Evolutionary conservation across 2,888 invertebrate species (phyloP), one percentile per base, ranked within the genome.

Genomic region (Epistrophe grossulariae): DNA sequence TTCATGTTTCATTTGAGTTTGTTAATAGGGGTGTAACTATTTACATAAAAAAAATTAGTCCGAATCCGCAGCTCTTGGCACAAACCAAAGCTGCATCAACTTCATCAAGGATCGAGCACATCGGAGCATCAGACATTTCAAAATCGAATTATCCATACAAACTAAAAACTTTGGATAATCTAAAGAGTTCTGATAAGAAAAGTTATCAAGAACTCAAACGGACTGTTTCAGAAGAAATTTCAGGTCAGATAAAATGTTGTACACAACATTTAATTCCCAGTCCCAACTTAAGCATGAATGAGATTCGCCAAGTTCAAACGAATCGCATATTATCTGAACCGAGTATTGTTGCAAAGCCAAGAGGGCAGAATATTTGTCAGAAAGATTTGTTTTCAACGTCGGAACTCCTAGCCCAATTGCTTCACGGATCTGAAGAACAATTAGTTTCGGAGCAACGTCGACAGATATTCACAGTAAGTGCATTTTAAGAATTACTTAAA

Each of bases 61-160:
- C 1, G n/a, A 45, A 45, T 45, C 17, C 4, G 4, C 9, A 17
- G 9, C 9, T 48, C 9, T 9, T 48, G 9, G 3, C 17, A 48
- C 48, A 48, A 17, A 48, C n/a, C 48, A 48, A 48, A 17, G 48
- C 48, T n/a, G n/a, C 45, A n/a, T 45, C 45, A 48, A 17, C n/a
- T 48, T 9, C 48, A 48, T 48, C 17, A 17, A 48, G 17, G 17
- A 48, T 48, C 17, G 17, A 48, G 9, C 17, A 48, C 4, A 48
- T 48, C 17, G 48, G 48, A 48, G 17, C 3, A 48, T 48, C 48
- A 10, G 17, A 17, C 3, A 4, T 17, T n/a, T 48, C 9, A 0
- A 48, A 17, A 48, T 17, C 17, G 17, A 15, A 45, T n/a, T 17
- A 17, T 17, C 48, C 48, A 17, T 17, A 48, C 17, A 15, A 45